Evolutionary conservation across 92 coral and sea anemone species (phyloP), one percentile per base, ranked within the genome.

Genomic region (Epizoanthus fatuus): DNA sequence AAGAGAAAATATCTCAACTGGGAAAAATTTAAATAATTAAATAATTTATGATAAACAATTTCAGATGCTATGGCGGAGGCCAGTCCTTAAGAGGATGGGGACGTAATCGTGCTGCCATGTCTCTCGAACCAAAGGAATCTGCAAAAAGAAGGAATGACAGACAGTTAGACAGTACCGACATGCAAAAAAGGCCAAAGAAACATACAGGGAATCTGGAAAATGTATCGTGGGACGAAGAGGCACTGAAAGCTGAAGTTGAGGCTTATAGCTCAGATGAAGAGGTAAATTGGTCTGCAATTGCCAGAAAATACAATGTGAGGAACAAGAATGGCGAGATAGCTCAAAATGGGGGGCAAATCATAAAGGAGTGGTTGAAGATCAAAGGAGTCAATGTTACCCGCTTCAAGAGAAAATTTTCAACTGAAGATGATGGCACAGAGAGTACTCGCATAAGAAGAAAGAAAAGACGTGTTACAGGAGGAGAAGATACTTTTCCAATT

Each of bases 261-360:
- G 59, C 59, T 16, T 40, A 44, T 4, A 49, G 60, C 38, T 40
- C 62, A 19, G 79, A 52, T 49, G 55, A 52, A 51, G 38, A 20
- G 54, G 8, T 73, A 10, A 73, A 73, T 56, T 73, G 55, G 77
- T 15, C 59, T 44, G 77, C 47, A 35, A 20, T 72, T 69, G 88
- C 88, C 29, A 75, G 84, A 76, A 75, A 60, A 52, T 84, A 84
- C 67, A 42, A 76, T 1, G 73, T 85, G 72, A 85, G 39, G 13
- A 65, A 85, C 69, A 59, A 44, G 37, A 85, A 65, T 74, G 75
- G 84, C 35, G 62, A 71, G 17, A 22, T 49, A 53, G 87, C 87
- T 38, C 72, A 84, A 20, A 84, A 84, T 84, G 82, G 81, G 58
- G 84, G 89, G 53, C 75, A 85, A 66, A 85, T 75, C 45, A 68